Percentiles rank a stretch among this genome's conserved stretches.
Evolutionary conservation across 1,140 invertebrate genomes (phyloP).

Genomic region (Phymorhynchus buccinoides): DNA sequence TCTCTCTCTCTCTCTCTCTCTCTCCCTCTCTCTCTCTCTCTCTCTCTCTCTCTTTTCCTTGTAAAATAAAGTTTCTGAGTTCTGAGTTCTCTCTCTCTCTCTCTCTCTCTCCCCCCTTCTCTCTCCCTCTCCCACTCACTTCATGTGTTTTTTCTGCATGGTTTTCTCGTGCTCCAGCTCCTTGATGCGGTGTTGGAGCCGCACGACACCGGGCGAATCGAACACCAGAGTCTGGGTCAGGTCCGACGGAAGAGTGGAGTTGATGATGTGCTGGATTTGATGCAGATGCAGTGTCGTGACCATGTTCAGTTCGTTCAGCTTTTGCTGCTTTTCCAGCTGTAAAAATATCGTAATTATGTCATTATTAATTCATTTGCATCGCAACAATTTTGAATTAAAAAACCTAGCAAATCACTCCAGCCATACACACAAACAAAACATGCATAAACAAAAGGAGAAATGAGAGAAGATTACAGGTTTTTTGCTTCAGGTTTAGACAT

Average conservation of each 20-base stretch:
- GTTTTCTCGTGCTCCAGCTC: conserved; percentile 79
- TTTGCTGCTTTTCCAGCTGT: conserved; percentile 80
- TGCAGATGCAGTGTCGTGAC: conserved; percentile 79
- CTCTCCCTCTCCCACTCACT: conserved; percentile 70
- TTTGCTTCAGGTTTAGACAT: too few species aligned
- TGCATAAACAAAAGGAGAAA: too few species aligned
- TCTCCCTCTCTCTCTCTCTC: not conserved
- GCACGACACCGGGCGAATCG: conserved; percentile 76
- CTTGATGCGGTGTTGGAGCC: conserved; percentile 79
- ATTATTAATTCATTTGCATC: too few species aligned
- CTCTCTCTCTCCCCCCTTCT: not conserved
- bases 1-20: not conserved
- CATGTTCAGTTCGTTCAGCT: conserved; percentile 81
- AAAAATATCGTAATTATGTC: too few species aligned
- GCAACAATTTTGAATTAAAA: too few species aligned
- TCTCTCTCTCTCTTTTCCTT: not conserved
- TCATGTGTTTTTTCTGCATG: conserved; percentile 77
- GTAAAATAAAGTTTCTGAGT: too few species aligned
- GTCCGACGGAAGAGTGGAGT: conserved; percentile 73
- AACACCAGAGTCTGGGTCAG: conserved; percentile 80
- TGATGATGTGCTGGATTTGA: conserved; percentile 79
- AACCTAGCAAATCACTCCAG: too few species aligned
- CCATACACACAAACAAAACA: too few species aligned
- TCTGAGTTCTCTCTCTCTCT: not conserved
- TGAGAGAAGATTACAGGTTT: too few species aligned